phyloP scores from a whole-genome alignment of 2,113 vertebrate species.

The rat (Rattus norvegicus) region GRCr8 NC_086026.1:66874001-66874500 shows the following conservation, averaged over 20 bases:
- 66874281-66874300: background rate
- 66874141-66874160: background rate
- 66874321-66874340: background rate
- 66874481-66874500: background rate
- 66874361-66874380: constrained; percentile 73
- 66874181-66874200: too few relatives aligned
- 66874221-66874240: too few relatives aligned
- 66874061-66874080: too few relatives aligned
- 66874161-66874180: too few relatives aligned
- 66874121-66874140: background rate
- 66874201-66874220: too few relatives aligned
- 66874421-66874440: background rate
- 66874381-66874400: constrained; percentile 51
- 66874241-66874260: too few relatives aligned
- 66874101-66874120: background rate
- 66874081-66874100: too few relatives aligned
- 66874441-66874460: constrained; percentile 9
- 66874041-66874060: too few relatives aligned
- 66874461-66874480: background rate
- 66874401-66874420: constrained; percentile 34
- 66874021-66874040: too few relatives aligned
- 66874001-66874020: too few relatives aligned
- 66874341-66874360: constrained; percentile 22
- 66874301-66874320: background rate
- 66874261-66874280: background rate